These are phyloP conservation scores for Harpalus rufipes DNA, from an alignment of 2,888 invertebrate genomes.

Conservation along the genomic window DNA sequence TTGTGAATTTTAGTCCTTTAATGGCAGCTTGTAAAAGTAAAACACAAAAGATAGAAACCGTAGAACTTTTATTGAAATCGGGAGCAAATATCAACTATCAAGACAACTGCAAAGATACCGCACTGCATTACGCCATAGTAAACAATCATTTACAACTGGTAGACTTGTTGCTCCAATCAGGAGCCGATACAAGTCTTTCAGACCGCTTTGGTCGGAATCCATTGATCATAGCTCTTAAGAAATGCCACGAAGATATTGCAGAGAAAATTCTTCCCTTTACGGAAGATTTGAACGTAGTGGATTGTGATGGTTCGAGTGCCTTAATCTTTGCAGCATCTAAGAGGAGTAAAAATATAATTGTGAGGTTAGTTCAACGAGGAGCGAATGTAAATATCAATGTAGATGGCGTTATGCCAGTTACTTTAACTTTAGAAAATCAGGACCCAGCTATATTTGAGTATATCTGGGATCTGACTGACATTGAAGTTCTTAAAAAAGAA, in stretches of 20 bases:
- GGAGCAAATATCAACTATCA: slow-evolving; percentile 49
- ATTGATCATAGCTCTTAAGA: slow-evolving; percentile 44
- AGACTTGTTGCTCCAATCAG: slow-evolving; percentile 16
- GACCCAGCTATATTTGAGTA: slow-evolving; percentile 28
- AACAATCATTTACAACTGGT: slow-evolving; percentile 50
- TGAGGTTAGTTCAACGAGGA: slow-evolving; percentile 27
- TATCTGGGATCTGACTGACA: slow-evolving; percentile 35
- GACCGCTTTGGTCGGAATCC: slow-evolving; percentile 48
- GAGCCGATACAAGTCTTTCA: slow-evolving; percentile 34
- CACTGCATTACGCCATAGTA: slow-evolving; percentile 55
- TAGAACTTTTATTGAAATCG: slow-evolving; percentile 26
- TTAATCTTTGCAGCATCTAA: slow-evolving; percentile 31
- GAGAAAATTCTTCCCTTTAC: slow-evolving; percentile 42
- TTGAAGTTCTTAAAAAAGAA: slow-evolving; percentile 16
- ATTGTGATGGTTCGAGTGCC: slow-evolving; percentile 36
- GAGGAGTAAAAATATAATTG: slow-evolving; percentile 24
- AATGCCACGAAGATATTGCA: slow-evolving; percentile 29
- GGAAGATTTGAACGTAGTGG: slow-evolving; percentile 34
- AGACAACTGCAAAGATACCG: slow-evolving; percentile 33
- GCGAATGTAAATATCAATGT: slow-evolving; percentile 54
- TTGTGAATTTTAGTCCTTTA: slow-evolving; percentile 9
- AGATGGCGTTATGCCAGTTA: slow-evolving; percentile 44
- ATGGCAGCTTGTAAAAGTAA: slow-evolving; percentile 49
- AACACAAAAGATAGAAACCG: slow-evolving; percentile 37
- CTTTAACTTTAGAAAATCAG: slow-evolving; percentile 23